Evolutionary conservation across 2,797 vertebrate genomes (phyloP).

Genomic region (Esox lucius): DNA sequence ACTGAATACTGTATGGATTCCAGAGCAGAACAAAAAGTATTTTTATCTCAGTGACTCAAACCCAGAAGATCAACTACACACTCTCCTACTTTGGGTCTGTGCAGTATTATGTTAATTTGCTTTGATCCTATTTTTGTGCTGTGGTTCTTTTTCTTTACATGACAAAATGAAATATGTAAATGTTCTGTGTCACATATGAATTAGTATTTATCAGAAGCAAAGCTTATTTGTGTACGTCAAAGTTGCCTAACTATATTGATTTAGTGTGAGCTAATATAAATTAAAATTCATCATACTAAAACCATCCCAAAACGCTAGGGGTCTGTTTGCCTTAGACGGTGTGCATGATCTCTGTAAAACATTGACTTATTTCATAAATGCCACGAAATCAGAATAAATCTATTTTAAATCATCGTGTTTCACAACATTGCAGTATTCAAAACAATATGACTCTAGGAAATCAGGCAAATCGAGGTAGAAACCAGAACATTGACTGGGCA

Average conservation of each 20-base stretch:
- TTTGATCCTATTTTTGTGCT: conserved; percentile 7
- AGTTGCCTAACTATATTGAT: background rate
- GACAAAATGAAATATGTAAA: background rate
- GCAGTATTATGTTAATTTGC: conserved; percentile 12
- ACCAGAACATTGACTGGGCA: background rate
- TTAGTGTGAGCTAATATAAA: background rate
- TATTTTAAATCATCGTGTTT: background rate
- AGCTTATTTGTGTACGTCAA: background rate
- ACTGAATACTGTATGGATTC: conserved; percentile 1
- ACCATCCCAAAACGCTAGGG: background rate
- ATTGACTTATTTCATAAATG: background rate
- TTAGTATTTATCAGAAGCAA: background rate
- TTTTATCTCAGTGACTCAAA: conserved; percentile 11
- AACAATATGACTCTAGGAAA: background rate
- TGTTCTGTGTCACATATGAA: conserved; percentile 8
- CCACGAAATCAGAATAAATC: background rate
- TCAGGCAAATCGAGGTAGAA: too few species aligned
- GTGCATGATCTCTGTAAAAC: background rate
- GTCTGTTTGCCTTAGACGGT: background rate
- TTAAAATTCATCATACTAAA: background rate
- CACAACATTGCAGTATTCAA: background rate
- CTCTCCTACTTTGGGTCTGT: background rate
- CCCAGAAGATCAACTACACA: conserved; percentile 20
- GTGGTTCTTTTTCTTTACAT: background rate
- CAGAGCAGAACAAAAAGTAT: background rate